A percentile compares a stretch with the other conserved stretches of the same genome.
Conservation (phyloP, 2,113 vertebrate genomes). For the Ginglymostoma cirratum region DNA sequence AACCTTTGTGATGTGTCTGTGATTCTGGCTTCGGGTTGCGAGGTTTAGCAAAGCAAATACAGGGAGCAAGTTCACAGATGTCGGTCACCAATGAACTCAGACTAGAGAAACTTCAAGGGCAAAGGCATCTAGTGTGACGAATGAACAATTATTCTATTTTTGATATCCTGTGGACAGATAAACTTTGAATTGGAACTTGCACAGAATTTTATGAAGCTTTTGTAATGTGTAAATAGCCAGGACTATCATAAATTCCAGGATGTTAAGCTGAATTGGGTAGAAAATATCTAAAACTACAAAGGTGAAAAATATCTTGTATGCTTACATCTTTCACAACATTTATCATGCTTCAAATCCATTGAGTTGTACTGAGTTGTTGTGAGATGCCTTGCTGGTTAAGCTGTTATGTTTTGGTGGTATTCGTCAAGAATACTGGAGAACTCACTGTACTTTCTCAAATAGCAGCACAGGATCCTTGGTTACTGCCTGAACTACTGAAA, state of each 20-base stretch:
- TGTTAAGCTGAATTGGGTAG: not conserved
- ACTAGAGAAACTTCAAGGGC: not conserved
- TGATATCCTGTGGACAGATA: not conserved
- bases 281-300: not conserved
- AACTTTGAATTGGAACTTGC: not conserved
- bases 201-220: not conserved
- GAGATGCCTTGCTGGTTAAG: not conserved
- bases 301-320: not conserved
- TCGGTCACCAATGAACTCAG: not conserved
- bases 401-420: not conserved
- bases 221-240: not conserved
- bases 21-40: not conserved
- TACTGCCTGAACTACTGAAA: not conserved
- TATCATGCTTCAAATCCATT: not conserved
- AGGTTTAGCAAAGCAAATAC: not conserved
- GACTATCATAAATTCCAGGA: not conserved
- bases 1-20: not conserved
- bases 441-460: conserved; percentile 12
- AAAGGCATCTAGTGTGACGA: not conserved
- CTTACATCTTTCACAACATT: not conserved
- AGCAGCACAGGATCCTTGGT: not conserved
- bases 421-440: not conserved
- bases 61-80: not conserved
- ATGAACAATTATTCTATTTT: not conserved
- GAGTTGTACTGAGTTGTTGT: not conserved